Conservation (phyloP, 2,113 vertebrate species). For the Pogonocichla stellata region DNA sequence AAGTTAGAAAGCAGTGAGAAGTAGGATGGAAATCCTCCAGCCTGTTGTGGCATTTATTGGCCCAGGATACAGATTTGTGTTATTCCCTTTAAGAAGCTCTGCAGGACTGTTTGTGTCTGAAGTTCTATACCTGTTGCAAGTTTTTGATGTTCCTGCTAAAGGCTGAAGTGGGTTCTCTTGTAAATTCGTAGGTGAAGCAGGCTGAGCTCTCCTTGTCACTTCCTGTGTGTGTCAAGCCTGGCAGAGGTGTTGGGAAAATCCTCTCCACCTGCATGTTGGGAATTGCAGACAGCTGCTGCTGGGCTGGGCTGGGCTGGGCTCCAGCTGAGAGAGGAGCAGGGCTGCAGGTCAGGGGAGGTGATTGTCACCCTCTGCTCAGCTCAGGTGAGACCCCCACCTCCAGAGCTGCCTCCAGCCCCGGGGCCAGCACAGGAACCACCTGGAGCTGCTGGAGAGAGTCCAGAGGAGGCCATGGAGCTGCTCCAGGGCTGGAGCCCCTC, state of each 20-base stretch:
- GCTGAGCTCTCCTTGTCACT: background rate
- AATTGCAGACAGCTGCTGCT: background rate
- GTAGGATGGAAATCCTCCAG: background rate
- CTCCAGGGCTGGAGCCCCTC: background rate
- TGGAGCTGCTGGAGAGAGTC: background rate
- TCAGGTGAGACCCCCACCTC: background rate
- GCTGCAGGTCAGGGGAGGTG: background rate
- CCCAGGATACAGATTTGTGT: background rate
- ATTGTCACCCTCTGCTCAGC: background rate
- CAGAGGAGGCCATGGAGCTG: background rate
- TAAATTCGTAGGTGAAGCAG: rapidly evolving
- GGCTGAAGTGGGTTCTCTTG: background rate
- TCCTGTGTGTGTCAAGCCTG: background rate
- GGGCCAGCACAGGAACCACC: rapidly evolving
- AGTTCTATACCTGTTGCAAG: background rate
- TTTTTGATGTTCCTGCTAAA: background rate
- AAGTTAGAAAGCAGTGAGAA: background rate
- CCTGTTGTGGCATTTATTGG: background rate
- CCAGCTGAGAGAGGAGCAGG: rapidly evolving
- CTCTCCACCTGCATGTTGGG: rapidly evolving
- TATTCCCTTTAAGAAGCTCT: background rate
- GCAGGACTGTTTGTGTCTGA: background rate
- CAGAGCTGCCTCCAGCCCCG: background rate
- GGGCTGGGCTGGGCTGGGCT: background rate
- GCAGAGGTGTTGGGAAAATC: background rate